Conservation (phyloP, 1,140 invertebrate species). For the Agrilus planipennis region DNA sequence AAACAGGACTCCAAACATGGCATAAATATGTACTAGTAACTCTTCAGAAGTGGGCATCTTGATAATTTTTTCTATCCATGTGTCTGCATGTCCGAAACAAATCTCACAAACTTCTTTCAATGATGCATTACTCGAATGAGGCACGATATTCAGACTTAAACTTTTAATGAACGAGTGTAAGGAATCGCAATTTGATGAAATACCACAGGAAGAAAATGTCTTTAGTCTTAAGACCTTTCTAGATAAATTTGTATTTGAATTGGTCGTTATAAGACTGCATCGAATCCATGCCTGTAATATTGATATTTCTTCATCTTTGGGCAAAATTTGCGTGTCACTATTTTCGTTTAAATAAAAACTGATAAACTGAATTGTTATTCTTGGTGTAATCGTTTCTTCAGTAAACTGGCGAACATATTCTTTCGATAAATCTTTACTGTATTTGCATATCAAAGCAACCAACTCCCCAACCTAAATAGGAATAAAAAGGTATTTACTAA, state of each 20-base stretch:
- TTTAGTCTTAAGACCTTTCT: constrained; percentile 19
- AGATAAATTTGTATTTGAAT: constrained; percentile 13
- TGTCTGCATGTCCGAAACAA: constrained; percentile 22
- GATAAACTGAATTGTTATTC: too few species aligned
- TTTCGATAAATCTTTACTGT: too few species aligned
- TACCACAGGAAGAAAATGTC: constrained; percentile 13
- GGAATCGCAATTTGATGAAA: constrained; percentile 16
- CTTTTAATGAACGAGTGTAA: constrained; percentile 19
- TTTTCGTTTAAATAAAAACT: too few species aligned
- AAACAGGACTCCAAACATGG: constrained; percentile 18
- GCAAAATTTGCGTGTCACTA: too few species aligned
- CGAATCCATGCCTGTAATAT: constrained; percentile 21
- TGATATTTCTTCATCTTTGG: constrained; percentile 14
- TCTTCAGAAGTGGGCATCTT: constrained; percentile 17
- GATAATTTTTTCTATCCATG: constrained; percentile 17
- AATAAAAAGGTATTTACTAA: too few species aligned
- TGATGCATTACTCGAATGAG: constrained; percentile 7
- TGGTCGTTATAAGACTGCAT: constrained; percentile 18
- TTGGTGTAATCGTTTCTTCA: too few species aligned
- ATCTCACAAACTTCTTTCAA: constrained; percentile 18
- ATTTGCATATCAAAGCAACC: too few species aligned
- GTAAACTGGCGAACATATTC: too few species aligned
- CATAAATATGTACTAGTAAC: constrained; percentile 21
- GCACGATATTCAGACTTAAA: constrained; percentile 6
- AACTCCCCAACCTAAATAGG: too few species aligned